These are phyloP conservation scores for Idaea dimidiata DNA, from an alignment of 2,888 invertebrate species.

Conservation along the genomic window DNA sequence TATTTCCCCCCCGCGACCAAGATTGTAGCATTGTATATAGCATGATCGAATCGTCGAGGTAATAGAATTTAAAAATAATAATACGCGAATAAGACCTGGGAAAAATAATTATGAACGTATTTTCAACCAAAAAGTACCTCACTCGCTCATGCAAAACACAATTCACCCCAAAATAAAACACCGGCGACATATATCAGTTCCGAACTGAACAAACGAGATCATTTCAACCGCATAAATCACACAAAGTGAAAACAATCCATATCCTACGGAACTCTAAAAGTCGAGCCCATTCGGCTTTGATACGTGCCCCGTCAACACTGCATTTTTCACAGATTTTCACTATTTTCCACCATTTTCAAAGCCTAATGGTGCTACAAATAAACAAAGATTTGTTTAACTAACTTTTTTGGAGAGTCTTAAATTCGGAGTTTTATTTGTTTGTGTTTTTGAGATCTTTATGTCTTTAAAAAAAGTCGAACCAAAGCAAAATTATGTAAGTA, in stretches of 20 bases:
- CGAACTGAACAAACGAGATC: background rate
- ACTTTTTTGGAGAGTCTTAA: conserved; percentile 1
- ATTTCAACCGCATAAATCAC: background rate
- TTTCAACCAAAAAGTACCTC: too few relatives aligned
- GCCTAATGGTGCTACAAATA: conserved; percentile 12
- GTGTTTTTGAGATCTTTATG: too few relatives aligned
- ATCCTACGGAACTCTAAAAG: conserved; percentile 14
- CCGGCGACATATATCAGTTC: background rate
- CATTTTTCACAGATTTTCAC: conserved; percentile 21
- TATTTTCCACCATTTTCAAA: conserved; percentile 18
- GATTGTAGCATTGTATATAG: too few relatives aligned
- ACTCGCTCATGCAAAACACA: background rate
- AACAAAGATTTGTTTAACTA: conserved; percentile 12
- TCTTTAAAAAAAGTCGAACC: too few relatives aligned
- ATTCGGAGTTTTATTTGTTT: background rate
- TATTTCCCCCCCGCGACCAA: too few relatives aligned
- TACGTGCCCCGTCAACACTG: conserved; percentile 20
- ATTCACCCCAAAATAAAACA: background rate
- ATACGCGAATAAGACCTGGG: too few relatives aligned
- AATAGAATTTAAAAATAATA: too few relatives aligned
- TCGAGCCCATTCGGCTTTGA: conserved; percentile 22
- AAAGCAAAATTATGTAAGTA: too few relatives aligned
- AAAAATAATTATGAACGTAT: too few relatives aligned
- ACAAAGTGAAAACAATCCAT: background rate
- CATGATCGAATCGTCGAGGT: too few relatives aligned